These are phyloP conservation scores for Medauroidea extradentata DNA, from an alignment of 1,140 invertebrate genomes.

Conservation along the genomic window DNA sequence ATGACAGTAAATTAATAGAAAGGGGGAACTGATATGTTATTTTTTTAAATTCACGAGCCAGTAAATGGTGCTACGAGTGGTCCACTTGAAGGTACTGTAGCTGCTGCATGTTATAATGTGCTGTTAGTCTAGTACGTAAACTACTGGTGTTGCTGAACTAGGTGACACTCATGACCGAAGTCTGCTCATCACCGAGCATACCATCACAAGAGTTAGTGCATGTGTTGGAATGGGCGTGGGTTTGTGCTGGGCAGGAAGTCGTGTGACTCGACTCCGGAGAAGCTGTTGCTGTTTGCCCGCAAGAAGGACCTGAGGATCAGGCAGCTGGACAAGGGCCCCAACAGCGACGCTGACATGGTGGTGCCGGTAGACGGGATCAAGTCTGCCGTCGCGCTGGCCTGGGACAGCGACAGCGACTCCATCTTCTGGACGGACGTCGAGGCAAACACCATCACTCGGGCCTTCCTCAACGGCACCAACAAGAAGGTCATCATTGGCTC, in stretches of 20 bases:
- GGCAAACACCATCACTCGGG: slow-evolving; percentile 72
- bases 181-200: too few relatives aligned
- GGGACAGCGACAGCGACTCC: slow-evolving; percentile 71
- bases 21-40: too few relatives aligned
- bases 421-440: slow-evolving; percentile 89
- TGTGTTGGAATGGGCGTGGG: too few relatives aligned
- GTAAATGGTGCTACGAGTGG: too few relatives aligned
- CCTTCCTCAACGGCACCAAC: slow-evolving; percentile 69
- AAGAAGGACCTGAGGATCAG: slow-evolving; percentile 74
- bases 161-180: too few relatives aligned
- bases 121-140: too few relatives aligned
- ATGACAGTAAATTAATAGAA: too few relatives aligned
- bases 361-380: slow-evolving; percentile 75
- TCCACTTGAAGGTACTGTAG: too few relatives aligned
- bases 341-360: slow-evolving; percentile 61
- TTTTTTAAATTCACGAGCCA: too few relatives aligned
- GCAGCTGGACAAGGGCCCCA: slow-evolving; percentile 54
- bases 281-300: slow-evolving; percentile 74
- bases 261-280: slow-evolving; percentile 67
- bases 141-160: too few relatives aligned
- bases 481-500: slow-evolving; percentile 62
- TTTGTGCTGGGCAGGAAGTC: slow-evolving; percentile 56
- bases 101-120: too few relatives aligned
- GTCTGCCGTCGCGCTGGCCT: slow-evolving; percentile 77
- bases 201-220: too few relatives aligned